These are phyloP conservation scores for Hyposoter dolosus DNA, from an alignment of 2,888 invertebrate species.

Conservation along the genomic window DNA sequence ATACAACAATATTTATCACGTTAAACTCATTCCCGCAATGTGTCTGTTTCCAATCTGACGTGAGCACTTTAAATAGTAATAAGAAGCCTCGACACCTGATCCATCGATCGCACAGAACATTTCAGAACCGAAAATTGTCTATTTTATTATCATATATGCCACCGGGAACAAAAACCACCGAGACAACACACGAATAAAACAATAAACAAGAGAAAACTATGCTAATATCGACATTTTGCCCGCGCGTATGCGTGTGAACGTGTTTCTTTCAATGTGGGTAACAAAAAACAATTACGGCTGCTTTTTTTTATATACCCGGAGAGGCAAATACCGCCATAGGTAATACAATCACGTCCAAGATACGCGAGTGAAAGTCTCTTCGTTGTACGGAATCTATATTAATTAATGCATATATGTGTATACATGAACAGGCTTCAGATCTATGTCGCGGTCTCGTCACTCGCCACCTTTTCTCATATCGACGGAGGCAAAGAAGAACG, in stretches of 20 bases:
- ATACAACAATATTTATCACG: slow-evolving; percentile 54
- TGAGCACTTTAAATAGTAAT: slow-evolving; percentile 74
- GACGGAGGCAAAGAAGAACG: no score
- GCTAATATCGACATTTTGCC: slow-evolving; percentile 35
- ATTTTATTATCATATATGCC: neutral
- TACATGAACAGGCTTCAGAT: neutral
- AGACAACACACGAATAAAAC: neutral
- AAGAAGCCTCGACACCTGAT: slow-evolving; percentile 67
- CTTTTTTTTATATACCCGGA: slow-evolving; percentile 44
- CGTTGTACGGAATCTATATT: slow-evolving; percentile 46
- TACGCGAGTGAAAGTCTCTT: slow-evolving; percentile 64
- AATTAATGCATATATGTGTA: slow-evolving; percentile 28
- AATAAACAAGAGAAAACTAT: slow-evolving; percentile 5
- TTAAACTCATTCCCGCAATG: slow-evolving; percentile 68
- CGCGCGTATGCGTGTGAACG: slow-evolving; percentile 20
- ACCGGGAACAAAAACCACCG: neutral
- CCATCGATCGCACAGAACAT: slow-evolving; percentile 69
- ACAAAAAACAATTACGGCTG: slow-evolving; percentile 54
- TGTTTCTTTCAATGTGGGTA: slow-evolving; percentile 3
- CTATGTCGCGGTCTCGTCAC: neutral
- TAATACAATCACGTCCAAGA: slow-evolving; percentile 58
- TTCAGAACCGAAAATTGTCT: slow-evolving; percentile 52
- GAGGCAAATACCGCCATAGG: slow-evolving; percentile 71
- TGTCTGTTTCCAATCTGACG: slow-evolving; percentile 69
- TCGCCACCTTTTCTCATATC: no score